A percentile compares a stretch with the other conserved stretches of the same genome.
phyloP scores from a whole-genome alignment of 2,888 invertebrate species.

The Sialis fuliginosa region DNA sequence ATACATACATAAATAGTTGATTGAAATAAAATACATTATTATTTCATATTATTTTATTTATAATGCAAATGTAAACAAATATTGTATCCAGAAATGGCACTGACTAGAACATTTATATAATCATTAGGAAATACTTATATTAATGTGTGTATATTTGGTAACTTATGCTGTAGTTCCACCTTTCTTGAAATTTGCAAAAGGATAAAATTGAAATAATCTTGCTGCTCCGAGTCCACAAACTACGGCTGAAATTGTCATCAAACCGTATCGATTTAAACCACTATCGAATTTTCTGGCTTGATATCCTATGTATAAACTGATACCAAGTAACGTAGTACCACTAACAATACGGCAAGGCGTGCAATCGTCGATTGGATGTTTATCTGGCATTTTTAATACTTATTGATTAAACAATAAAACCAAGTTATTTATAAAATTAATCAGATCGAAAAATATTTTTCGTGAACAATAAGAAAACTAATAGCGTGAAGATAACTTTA shows the following conservation, averaged over 20 bases:
- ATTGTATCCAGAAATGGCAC: too few species aligned
- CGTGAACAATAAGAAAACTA: too few species aligned
- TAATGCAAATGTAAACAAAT: too few species aligned
- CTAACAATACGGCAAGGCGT: slow-evolving; percentile 6
- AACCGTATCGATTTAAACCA: not conserved
- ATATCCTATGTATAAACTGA: not conserved
- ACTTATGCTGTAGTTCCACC: not conserved
- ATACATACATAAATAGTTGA: too few species aligned
- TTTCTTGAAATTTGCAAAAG: not conserved
- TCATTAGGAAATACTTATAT: not conserved
- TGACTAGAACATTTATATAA: not conserved
- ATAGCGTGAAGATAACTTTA: too few species aligned
- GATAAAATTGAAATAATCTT: not conserved
- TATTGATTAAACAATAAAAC: too few species aligned
- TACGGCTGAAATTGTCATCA: not conserved
- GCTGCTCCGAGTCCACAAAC: not conserved
- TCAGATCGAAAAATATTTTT: too few species aligned
- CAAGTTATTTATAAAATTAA: too few species aligned
- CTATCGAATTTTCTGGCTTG: not conserved
- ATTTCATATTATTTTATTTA: too few species aligned
- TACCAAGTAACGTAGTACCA: not conserved
- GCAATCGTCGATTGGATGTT: slow-evolving; percentile 9
- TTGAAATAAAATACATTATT: too few species aligned
- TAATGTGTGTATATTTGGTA: not conserved
- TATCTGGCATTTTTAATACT: too few species aligned